phyloP scores from a whole-genome alignment of 2,113 vertebrate species.

The Neotoma lepida region DNA sequence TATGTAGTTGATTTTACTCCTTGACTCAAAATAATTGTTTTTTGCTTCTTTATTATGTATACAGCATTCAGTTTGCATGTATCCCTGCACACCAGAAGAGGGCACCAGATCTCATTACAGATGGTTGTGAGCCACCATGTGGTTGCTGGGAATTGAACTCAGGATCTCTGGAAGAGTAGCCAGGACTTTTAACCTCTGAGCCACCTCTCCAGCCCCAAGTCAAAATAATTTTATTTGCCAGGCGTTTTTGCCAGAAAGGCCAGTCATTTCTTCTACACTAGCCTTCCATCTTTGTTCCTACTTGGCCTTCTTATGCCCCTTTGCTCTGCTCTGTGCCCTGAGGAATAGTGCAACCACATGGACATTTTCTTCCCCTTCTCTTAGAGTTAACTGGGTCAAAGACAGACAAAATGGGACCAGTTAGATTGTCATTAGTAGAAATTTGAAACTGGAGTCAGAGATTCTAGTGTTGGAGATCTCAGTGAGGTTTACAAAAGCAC shows the following conservation, averaged over 20 bases:
- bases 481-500: background rate
- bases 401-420: background rate
- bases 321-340: background rate
- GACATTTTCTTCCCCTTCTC: background rate
- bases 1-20: background rate
- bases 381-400: background rate
- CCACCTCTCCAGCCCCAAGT: too few relatives aligned
- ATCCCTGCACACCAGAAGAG: too few relatives aligned
- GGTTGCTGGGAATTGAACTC: too few relatives aligned
- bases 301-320: background rate
- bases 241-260: background rate
- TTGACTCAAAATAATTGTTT: background rate
- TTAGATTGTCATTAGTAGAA: background rate
- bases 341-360: background rate
- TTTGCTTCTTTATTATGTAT: too few relatives aligned
- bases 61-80: too few relatives aligned
- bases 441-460: background rate
- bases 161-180: too few relatives aligned
- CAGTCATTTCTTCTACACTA: background rate
- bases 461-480: background rate
- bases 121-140: too few relatives aligned
- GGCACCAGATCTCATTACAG: too few relatives aligned
- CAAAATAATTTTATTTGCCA: background rate
- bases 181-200: too few relatives aligned
- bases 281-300: background rate